Conservation (phyloP, 2,888 invertebrate species). For the Lottia scabra region DNA sequence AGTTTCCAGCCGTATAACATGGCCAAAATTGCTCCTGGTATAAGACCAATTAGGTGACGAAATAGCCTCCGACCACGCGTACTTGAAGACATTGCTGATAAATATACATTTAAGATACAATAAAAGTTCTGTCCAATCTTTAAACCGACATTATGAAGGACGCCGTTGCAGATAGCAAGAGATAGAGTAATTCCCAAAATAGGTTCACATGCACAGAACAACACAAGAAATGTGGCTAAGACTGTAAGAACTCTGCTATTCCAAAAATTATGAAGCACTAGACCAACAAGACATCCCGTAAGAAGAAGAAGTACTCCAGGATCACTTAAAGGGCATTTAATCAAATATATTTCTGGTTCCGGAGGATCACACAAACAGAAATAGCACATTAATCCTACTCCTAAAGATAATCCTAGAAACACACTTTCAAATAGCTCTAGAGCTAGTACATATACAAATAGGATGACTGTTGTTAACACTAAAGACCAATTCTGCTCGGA, state of each 20-base stretch:
- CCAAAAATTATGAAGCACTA: slow-evolving; percentile 27
- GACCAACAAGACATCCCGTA: slow-evolving; percentile 22
- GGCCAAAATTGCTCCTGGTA: slow-evolving; percentile 30
- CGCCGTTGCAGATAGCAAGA: slow-evolving; percentile 30
- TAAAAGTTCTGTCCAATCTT: slow-evolving; percentile 33
- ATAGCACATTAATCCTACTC: slow-evolving; percentile 34
- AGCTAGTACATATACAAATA: slow-evolving; percentile 9
- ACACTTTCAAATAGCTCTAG: slow-evolving; percentile 28
- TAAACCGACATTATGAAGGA: slow-evolving; percentile 32
- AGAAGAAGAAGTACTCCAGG: slow-evolving; percentile 26
- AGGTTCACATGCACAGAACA: slow-evolving; percentile 19
- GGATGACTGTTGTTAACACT: not conserved
- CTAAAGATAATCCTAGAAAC: slow-evolving; percentile 36
- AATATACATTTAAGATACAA: slow-evolving; percentile 26
- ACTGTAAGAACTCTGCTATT: slow-evolving; percentile 15
- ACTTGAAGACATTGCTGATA: slow-evolving; percentile 21
- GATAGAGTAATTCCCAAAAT: slow-evolving; percentile 21
- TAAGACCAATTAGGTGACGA: slow-evolving; percentile 30
- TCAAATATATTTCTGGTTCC: slow-evolving; percentile 3
- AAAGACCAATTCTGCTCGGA: slow-evolving; percentile 15
- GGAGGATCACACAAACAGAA: slow-evolving; percentile 31
- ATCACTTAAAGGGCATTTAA: slow-evolving; percentile 12
- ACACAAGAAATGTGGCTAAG: slow-evolving; percentile 15
- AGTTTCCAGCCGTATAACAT: slow-evolving; percentile 30
- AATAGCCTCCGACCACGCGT: slow-evolving; percentile 26